Evolutionary conservation across 2,797 vertebrate genomes (phyloP), one percentile per base, ranked within the genome.

Genomic region (Macropus fuliginosus): DNA sequence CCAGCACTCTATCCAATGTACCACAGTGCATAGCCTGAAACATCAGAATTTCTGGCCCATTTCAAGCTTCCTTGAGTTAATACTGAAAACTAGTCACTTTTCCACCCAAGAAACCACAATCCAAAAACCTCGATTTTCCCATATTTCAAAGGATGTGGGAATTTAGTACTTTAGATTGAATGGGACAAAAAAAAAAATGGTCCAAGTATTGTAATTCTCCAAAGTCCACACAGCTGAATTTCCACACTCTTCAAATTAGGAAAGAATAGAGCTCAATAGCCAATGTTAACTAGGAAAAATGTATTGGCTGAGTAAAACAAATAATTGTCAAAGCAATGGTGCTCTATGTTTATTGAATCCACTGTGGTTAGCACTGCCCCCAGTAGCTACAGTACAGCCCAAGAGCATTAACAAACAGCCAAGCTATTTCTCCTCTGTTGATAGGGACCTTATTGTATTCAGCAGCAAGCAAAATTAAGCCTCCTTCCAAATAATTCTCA

Each of bases 381-480:
- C 56, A 91, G 27, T 92, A 93, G 96, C 96, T 97, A 94, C 91
- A 95, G 93, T 55, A 94, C 5, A 93, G 96, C 94, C 96, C 97
- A 46, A 94, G 97, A 92, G 96, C 97, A 97, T 98, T 98, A 98
- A 95, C 96, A 98, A 98, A 97, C 92, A 97, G 89, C 94, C 93
- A 93, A 90, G 95, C 90, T 97, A 97, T 98, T 98, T 97, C 98
- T 98, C 96, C 94, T 98, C 95, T 66, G 94, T 92, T 97, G 98
- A 98, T 98, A 98, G 97, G 92, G 56, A 98, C 97, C 97, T 97
- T 98, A 97, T 98, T 98, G 98, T 97, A 98, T 98, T 98, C 98
- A 98, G 98, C 97, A 98, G 97, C 98, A 97, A 98, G 98, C 98
- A 98, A 99, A 98, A 98, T 98, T 98, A 98, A 99, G 98, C 96